Evolutionary conservation across 2,888 invertebrate species (phyloP).

Genomic region (Oconnorella tubifera): DNA sequence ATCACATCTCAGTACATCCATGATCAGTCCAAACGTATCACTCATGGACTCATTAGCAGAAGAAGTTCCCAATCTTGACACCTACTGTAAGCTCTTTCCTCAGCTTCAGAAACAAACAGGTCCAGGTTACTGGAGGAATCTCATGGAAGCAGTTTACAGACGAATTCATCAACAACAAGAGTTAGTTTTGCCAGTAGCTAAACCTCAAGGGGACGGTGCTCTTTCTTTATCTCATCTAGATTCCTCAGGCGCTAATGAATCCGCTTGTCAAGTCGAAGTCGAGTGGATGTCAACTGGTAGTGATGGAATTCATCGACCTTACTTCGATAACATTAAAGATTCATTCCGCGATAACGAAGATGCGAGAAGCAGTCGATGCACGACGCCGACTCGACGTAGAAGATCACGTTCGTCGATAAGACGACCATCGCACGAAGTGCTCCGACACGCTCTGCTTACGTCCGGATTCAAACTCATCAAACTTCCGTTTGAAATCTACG

Average conservation of each 20-base stretch:
- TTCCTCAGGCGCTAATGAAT: not conserved
- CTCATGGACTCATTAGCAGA: slow-evolving; percentile 24
- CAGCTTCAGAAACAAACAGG: slow-evolving; percentile 19
- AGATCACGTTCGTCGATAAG: slow-evolving; percentile 20
- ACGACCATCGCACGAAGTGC: slow-evolving; percentile 22
- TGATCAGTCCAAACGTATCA: slow-evolving; percentile 19
- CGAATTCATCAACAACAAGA: slow-evolving; percentile 32
- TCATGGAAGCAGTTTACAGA: slow-evolving; percentile 29
- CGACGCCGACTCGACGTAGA: not conserved
- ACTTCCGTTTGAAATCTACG: slow-evolving; percentile 31
- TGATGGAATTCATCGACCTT: slow-evolving; percentile 24
- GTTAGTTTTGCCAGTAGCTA: slow-evolving; percentile 30
- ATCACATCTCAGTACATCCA: slow-evolving; percentile 19
- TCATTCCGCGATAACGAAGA: slow-evolving; percentile 27
- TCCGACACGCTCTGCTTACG: slow-evolving; percentile 29
- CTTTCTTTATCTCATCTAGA: not conserved
- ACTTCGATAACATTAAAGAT: slow-evolving; percentile 35
- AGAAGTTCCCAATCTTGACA: slow-evolving; percentile 33
- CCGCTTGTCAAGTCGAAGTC: slow-evolving; percentile 23
- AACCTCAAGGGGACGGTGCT: not conserved
- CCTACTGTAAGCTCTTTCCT: slow-evolving; percentile 32
- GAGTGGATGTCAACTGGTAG: slow-evolving; percentile 33
- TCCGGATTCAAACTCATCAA: slow-evolving; percentile 36
- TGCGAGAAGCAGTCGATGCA: not conserved
- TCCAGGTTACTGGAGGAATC: slow-evolving; percentile 25